Evolutionary conservation across 2,797 vertebrate genomes (phyloP), one percentile per base, ranked within the genome.

Genomic region (Aeoliscus strigatus): DNA sequence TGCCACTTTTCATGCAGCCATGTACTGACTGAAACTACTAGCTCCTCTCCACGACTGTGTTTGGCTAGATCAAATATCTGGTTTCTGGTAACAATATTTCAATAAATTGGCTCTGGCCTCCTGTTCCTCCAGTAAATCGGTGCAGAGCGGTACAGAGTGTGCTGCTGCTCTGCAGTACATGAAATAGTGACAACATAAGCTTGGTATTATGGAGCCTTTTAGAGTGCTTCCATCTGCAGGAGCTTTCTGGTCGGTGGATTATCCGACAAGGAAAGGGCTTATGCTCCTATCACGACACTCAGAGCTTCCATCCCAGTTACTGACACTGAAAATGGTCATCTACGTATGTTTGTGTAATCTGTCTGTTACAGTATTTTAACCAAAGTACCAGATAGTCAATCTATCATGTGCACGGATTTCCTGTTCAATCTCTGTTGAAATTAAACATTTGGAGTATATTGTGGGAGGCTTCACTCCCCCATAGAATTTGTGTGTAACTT

Each of bases 171-270:
- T 28, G 27, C 51, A 55, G 65, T 84, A 81, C 74, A 85, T 61
- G 64, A 87, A 79, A 82, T 81, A 79, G 73, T 80, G 83, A 87
- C 86, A 86, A 85, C 84, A 84, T 88, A 86, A 89, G 86, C 83
- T 80, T 57, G 52, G 84, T 75, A 82, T 88, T 87, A 89, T 78
- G 72, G 86, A 81, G 61, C 72, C 51, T 87, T 86, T 88, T 75
- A 82, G 69, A 81, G 81, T 44, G 84, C 80, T 79, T 87, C 85
- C 81, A 84, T 87, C 84, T 82, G 82, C 82, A 86, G 74, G 73
- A 86, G 85, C 79, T 84, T 85, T 88, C 78, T 81, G 77, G 73
- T 56, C 53, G 61, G 45, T 84, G 87, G 86, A 88, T 89, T 87
- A 89, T 86, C 79, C 67, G 56, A 86, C 84, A 84, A 87, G 82